phyloP scores from a whole-genome alignment of 2,113 vertebrate genomes.

The Larimichthys crocea region DNA sequence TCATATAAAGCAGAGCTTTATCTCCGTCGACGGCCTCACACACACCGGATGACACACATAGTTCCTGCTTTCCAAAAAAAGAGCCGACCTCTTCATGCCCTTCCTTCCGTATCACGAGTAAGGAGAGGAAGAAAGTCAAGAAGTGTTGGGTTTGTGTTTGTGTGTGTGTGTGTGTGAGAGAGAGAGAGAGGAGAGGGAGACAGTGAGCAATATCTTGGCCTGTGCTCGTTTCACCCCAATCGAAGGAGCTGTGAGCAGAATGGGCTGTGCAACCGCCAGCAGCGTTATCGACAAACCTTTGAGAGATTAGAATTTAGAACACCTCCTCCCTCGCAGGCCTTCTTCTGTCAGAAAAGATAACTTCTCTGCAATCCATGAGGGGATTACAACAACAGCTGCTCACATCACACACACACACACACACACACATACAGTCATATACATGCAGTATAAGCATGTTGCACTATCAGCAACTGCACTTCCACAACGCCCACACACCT shows the following conservation, averaged over 20 bases:
- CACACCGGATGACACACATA: neutral
- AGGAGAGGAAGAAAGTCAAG: slow-evolving; percentile 11
- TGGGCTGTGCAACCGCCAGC: slow-evolving; percentile 37
- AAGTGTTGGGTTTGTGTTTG: slow-evolving; percentile 19
- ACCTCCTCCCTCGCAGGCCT: slow-evolving; percentile 48
- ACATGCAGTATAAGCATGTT: neutral
- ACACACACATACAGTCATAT: neutral
- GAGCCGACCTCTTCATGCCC: slow-evolving; percentile 2
- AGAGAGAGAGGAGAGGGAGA: neutral
- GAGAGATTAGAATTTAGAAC: slow-evolving; percentile 66
- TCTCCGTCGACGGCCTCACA: neutral
- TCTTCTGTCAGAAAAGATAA: slow-evolving; percentile 57
- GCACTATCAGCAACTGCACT: slow-evolving; percentile 20
- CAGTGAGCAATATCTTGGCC: slow-evolving; percentile 16
- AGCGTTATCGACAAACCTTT: slow-evolving; percentile 62
- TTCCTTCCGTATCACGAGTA: slow-evolving; percentile 12
- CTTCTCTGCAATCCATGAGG: slow-evolving; percentile 31
- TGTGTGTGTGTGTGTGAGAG: too few relatives aligned
- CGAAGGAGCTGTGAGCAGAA: slow-evolving; percentile 43
- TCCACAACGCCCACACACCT: slow-evolving; percentile 5
- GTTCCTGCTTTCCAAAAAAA: slow-evolving; percentile 4
- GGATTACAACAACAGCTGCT: slow-evolving; percentile 25
- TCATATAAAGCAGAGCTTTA: neutral
- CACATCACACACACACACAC: slow-evolving; percentile 16
- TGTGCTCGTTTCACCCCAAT: slow-evolving; percentile 21